Evolutionary conservation across 2,113 vertebrate genomes (phyloP).

Genomic region (Ancistrus triradiatus): DNA sequence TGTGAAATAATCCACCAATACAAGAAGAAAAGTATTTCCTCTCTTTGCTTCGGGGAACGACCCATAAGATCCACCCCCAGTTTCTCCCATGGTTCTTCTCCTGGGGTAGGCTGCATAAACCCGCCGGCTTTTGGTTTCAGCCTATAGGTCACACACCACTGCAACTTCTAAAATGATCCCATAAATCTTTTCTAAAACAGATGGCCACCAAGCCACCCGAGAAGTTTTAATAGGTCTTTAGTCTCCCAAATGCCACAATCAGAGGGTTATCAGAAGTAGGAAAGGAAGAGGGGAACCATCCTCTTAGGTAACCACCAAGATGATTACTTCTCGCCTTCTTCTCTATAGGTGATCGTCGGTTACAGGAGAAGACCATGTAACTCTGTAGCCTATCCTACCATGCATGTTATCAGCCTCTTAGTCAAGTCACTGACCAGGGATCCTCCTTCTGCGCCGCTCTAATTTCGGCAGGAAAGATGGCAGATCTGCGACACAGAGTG

Average conservation of each 20-base stretch:
- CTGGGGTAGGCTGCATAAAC: not conserved
- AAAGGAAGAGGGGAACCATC: not conserved
- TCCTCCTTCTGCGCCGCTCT: not conserved
- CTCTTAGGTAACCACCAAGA: slow-evolving; percentile 14
- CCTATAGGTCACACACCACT: slow-evolving; percentile 23
- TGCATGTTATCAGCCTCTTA: not conserved
- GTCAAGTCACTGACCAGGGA: not conserved
- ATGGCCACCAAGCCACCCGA: slow-evolving; percentile 32
- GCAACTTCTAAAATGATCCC: slow-evolving; percentile 5
- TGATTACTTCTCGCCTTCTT: slow-evolving; percentile 23
- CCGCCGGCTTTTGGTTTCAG: not conserved
- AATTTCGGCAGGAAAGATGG: not conserved
- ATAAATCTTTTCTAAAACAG: slow-evolving; percentile 21
- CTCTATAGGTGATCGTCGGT: not conserved
- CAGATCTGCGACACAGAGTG: not conserved
- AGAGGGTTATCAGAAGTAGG: slow-evolving; percentile 24
- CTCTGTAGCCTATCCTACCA: not conserved
- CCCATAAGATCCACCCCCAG: not conserved
- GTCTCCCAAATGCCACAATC: slow-evolving; percentile 1
- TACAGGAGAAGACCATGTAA: not conserved
- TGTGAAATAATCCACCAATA: slow-evolving; percentile 8
- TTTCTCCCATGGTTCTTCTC: not conserved
- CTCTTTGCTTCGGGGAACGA: not conserved
- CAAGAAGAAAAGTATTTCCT: not conserved
- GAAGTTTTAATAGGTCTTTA: slow-evolving; percentile 22